Base-by-base conservation (phyloP, 2,113 vertebrate genomes). In the Aphyosemion australe region DNA sequence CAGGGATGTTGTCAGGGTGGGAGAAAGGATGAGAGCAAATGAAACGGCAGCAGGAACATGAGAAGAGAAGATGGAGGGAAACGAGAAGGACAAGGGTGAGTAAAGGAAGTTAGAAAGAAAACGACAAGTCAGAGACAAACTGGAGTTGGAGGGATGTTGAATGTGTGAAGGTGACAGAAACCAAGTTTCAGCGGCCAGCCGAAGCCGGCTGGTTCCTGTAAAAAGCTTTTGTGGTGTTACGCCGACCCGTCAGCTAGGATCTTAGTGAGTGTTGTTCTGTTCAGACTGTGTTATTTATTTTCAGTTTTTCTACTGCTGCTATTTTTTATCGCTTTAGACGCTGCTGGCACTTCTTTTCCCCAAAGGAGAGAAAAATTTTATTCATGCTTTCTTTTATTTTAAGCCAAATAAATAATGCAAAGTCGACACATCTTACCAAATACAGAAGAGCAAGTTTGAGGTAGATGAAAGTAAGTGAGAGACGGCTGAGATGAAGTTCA, bases 381-480 rank as follows among this genome's bases (percentile, higher is more conserved):
- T 37, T 55, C 53, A 2, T 66, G 72, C 45, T 73, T 80, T 79
- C 59, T 72, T 14, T 16, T 48, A 10, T 78, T 60, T 70, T 8
- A 91, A 92, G 83, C 92, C 91, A 93, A 92, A 92, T 89, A 89
- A 72, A 64, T 84, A 84, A 90, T 90, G 88, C 91, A 92, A 92
- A 69, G 79, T 90, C 72, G 69, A 67, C 67, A 83, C 46, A 32
- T 79, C 48, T 88, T 87, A 93, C 92, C 92, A 93, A 93, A 93
- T 87, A 92, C 76, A 74, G 74, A 86, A 46, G 64, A 71, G 84
- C 52, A 85, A 61, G 79, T 82, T 66, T 80, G 75, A 67, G 16
- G 73, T 78, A 59, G 50, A 81, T 54, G 53, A 69, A 75, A 46
- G 86, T 54, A 85, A 75, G 69, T 76, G 65, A 41, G 51, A 47